Evolutionary conservation across 2,113 vertebrate species (phyloP).

Genomic region (Rousettus leschenaultii): DNA sequence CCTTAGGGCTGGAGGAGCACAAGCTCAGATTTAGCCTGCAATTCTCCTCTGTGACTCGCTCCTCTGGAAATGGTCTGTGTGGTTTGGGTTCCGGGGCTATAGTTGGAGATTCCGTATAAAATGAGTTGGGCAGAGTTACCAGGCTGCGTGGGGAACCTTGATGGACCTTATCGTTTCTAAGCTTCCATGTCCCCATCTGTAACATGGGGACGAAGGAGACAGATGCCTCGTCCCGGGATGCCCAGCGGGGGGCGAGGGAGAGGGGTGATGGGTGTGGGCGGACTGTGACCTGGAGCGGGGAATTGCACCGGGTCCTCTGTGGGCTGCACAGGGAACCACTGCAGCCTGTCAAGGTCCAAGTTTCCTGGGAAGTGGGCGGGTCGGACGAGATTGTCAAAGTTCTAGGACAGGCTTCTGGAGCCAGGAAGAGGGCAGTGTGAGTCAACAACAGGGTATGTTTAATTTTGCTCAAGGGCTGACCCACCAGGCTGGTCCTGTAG

Average conservation of each 20-base stretch:
- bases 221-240: not conserved
- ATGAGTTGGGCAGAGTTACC: not conserved
- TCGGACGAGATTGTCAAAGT: not conserved
- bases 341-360: not conserved
- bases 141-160: not conserved
- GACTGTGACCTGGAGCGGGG: not conserved
- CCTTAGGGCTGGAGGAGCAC: not conserved
- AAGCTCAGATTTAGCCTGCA: not conserved
- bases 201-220: not conserved
- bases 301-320: not conserved
- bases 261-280: accelerated
- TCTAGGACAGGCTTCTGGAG: not conserved
- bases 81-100: not conserved
- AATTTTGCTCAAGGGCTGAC: not conserved
- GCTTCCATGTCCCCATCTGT: not conserved
- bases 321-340: not conserved
- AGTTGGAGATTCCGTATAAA: not conserved
- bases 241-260: not conserved
- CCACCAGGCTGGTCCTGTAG: not conserved
- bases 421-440: not conserved
- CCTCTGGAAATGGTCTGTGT: not conserved
- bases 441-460: not conserved
- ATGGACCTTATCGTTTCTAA: not conserved
- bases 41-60: not conserved
- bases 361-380: not conserved